A percentile compares a stretch with the other conserved stretches of the same genome.
Evolutionary conservation across 2,888 invertebrate species (phyloP).

Genomic region (Cheilosia pagana): DNA sequence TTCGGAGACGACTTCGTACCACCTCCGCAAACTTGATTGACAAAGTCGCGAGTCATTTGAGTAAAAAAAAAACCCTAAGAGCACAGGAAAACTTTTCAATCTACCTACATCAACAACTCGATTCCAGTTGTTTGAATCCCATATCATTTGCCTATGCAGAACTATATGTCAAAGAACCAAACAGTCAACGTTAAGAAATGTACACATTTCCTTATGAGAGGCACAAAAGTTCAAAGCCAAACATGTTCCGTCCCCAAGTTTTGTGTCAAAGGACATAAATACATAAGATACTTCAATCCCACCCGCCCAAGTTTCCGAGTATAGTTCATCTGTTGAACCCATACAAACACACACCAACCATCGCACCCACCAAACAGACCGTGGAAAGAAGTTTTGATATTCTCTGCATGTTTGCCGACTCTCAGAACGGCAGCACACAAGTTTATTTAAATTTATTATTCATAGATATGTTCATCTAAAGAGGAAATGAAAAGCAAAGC

Average conservation of each 20-base stretch:
- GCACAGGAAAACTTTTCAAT: too few species aligned
- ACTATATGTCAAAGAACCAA: slow-evolving; percentile 16
- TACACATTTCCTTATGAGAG: slow-evolving; percentile 19
- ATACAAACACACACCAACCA: slow-evolving; percentile 31
- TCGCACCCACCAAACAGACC: background rate
- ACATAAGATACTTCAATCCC: slow-evolving; percentile 6
- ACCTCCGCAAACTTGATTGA: too few species aligned
- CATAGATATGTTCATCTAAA: slow-evolving; percentile 71
- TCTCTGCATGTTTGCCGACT: slow-evolving; percentile 60
- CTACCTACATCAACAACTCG: background rate
- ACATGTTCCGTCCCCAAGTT: slow-evolving; percentile 50
- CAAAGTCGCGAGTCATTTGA: too few species aligned
- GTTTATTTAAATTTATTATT: slow-evolving; percentile 75
- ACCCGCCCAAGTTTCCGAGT: background rate
- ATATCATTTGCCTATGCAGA: slow-evolving; percentile 2
- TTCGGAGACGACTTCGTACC: too few species aligned
- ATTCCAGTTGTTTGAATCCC: slow-evolving; percentile 12
- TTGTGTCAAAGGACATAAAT: slow-evolving; percentile 56
- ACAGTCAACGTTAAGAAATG: slow-evolving; percentile 17
- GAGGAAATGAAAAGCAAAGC: slow-evolving; percentile 73
- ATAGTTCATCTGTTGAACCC: slow-evolving; percentile 64
- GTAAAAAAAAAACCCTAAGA: too few species aligned
- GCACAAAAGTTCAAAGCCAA: slow-evolving; percentile 60
- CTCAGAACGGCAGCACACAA: slow-evolving; percentile 41
- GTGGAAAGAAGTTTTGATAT: slow-evolving; percentile 58